Percentiles rank a stretch among this genome's conserved stretches.
These are phyloP conservation scores for Heterotilapia buettikoferi DNA, from an alignment of 2,113 vertebrate genomes.

Conservation along the genomic window DNA sequence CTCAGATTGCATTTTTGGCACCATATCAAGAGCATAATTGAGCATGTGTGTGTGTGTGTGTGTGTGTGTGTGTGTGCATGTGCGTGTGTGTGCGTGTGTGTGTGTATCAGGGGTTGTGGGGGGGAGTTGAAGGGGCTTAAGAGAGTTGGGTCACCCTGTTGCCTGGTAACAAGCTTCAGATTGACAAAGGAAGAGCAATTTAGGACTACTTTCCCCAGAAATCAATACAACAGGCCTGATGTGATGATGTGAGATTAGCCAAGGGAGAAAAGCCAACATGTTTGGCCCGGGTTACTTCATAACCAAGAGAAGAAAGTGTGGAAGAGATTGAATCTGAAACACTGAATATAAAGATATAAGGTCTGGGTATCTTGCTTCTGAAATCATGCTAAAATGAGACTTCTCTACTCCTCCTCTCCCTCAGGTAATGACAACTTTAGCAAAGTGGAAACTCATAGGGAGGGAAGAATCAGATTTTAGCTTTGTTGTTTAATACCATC, in stretches of 20 bases:
- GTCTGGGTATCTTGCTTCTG: slow-evolving; percentile 30
- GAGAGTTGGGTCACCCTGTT: slow-evolving; percentile 75
- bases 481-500: slow-evolving; percentile 59
- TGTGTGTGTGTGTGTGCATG: neutral
- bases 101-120: neutral
- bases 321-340: slow-evolving; percentile 63
- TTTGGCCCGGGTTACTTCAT: slow-evolving; percentile 64
- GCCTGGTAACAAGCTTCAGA: slow-evolving; percentile 77
- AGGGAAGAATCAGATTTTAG: slow-evolving; percentile 52
- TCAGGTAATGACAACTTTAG: slow-evolving; percentile 61
- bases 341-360: slow-evolving; percentile 59
- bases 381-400: slow-evolving; percentile 58
- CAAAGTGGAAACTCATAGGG: slow-evolving; percentile 58
- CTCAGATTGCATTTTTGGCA: slow-evolving; percentile 30
- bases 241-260: slow-evolving; percentile 80
- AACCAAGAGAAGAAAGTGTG: slow-evolving; percentile 42
- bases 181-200: slow-evolving; percentile 82
- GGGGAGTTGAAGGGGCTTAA: neutral
- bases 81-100: neutral
- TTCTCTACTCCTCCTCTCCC: slow-evolving; percentile 39
- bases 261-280: slow-evolving; percentile 71
- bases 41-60: slow-evolving; percentile 18
- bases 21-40: slow-evolving; percentile 55
- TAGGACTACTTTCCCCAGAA: slow-evolving; percentile 74
- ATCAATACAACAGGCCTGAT: slow-evolving; percentile 83